A percentile compares a stretch with the other conserved stretches of the same genome.
phyloP scores from a whole-genome alignment of 2,888 invertebrate genomes.

The Aquatica leii region DNA sequence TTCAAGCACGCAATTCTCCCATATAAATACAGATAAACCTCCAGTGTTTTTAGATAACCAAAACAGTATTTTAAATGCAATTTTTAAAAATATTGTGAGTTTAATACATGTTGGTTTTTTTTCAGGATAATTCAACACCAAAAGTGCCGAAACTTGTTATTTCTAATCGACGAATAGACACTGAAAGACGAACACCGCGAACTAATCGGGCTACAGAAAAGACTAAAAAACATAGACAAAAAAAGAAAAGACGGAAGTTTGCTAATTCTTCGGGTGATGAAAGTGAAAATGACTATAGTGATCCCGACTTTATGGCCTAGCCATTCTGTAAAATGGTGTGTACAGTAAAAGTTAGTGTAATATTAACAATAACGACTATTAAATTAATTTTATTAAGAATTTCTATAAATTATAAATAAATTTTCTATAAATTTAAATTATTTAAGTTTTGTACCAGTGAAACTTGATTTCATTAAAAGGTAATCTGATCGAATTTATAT shows the following conservation, averaged over 20 bases:
- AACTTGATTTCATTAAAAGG: constrained; percentile 18
- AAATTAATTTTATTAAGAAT: constrained; percentile 42
- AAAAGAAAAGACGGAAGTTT: constrained; percentile 66
- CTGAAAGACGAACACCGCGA: constrained; percentile 58
- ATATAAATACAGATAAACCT: too few relatives aligned
- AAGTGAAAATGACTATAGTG: constrained; percentile 73
- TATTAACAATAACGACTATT: constrained; percentile 37
- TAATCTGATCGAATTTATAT: constrained; percentile 11
- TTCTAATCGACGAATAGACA: constrained; percentile 59
- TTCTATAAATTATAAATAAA: constrained; percentile 44
- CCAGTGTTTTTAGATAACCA: too few relatives aligned
- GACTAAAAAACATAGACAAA: constrained; percentile 62
- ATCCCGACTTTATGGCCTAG: constrained; percentile 63
- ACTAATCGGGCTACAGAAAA: constrained; percentile 59
- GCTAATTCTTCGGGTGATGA: constrained; percentile 67
- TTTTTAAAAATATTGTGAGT: too few relatives aligned
- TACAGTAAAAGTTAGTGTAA: constrained; percentile 52
- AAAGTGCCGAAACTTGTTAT: constrained; percentile 65
- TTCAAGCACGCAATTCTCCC: too few relatives aligned
- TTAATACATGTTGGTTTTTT: background rate
- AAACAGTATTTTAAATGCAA: too few relatives aligned
- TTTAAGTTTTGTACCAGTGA: constrained; percentile 18
- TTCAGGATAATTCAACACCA: constrained; percentile 58
- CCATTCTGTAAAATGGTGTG: constrained; percentile 48
- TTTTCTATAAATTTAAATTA: constrained; percentile 25